A percentile compares a stretch with the other conserved stretches of the same genome.
phyloP scores from a whole-genome alignment of 1,140 invertebrate genomes.

The Lepeophtheirus salmonis region DNA sequence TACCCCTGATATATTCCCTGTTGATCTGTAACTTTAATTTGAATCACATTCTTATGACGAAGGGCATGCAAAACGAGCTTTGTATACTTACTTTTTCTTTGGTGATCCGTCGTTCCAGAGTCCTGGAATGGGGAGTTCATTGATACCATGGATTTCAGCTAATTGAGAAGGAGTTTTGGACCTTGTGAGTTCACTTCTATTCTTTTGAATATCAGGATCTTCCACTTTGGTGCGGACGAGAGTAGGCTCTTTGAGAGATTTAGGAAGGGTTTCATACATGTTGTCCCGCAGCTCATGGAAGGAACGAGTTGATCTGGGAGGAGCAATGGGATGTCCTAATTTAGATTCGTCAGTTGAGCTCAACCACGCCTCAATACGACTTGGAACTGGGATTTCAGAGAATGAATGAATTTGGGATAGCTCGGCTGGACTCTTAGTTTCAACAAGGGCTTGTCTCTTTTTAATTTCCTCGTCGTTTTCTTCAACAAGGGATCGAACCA shows the following conservation, averaged over 20 bases:
- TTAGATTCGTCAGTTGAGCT: not conserved
- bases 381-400: constrained; percentile 13
- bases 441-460: constrained; percentile 3
- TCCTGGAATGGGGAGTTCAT: constrained; percentile 13
- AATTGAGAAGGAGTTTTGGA: constrained; percentile 12
- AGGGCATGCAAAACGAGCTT: not conserved
- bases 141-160: not conserved
- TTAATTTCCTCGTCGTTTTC: not conserved
- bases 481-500: not conserved
- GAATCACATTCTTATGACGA: not conserved
- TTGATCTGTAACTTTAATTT: not conserved
- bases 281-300: constrained; percentile 1
- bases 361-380: constrained; percentile 3
- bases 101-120: not conserved
- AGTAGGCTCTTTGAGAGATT: constrained; percentile 3
- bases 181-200: not conserved
- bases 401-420: constrained; percentile 13
- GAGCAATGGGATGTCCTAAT: not conserved
- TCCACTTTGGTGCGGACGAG: constrained; percentile 5
- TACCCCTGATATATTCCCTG: not conserved
- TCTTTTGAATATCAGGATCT: constrained; percentile 1
- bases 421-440: constrained; percentile 13
- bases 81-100: not conserved
- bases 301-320: not conserved
- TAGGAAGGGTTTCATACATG: not conserved